These are phyloP conservation scores for Siniperca obscura DNA, from an alignment of 2,797 vertebrate genomes.

Conservation along the genomic window DNA sequence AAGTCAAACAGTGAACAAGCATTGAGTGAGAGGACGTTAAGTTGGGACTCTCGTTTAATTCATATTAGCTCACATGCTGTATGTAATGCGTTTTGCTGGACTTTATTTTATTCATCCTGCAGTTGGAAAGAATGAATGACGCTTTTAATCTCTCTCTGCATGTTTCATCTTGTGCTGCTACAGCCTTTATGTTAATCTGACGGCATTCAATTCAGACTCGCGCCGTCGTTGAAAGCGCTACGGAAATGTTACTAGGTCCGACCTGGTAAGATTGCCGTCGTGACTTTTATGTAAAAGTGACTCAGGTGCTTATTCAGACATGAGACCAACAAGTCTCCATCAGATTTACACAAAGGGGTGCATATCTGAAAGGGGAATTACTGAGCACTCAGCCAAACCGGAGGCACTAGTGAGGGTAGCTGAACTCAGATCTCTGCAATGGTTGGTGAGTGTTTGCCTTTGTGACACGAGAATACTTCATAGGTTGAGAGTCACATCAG, in stretches of 20 bases:
- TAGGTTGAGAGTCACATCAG: not conserved
- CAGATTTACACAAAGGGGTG: not conserved
- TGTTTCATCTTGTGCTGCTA: no score
- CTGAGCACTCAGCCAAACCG: not conserved
- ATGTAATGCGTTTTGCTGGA: not conserved
- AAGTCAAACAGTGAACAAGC: not conserved
- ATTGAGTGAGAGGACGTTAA: not conserved
- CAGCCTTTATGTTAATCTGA: not conserved
- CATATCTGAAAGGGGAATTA: not conserved
- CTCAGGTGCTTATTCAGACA: not conserved
- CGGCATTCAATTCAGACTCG: not conserved
- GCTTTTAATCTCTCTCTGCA: no score
- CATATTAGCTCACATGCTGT: not conserved
- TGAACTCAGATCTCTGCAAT: not conserved
- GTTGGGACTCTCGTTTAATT: not conserved
- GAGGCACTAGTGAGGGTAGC: not conserved
- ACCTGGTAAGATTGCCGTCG: not conserved
- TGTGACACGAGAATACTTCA: not conserved
- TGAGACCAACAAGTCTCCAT: not conserved
- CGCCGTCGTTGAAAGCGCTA: no score
- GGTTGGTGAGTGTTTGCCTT: not conserved
- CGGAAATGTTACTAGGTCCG: not conserved
- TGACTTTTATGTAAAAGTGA: not conserved
- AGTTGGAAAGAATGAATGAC: not conserved
- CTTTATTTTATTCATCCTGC: not conserved